Conservation (phyloP, 2,888 invertebrate genomes). For the Noctuana brunneofusca region DNA sequence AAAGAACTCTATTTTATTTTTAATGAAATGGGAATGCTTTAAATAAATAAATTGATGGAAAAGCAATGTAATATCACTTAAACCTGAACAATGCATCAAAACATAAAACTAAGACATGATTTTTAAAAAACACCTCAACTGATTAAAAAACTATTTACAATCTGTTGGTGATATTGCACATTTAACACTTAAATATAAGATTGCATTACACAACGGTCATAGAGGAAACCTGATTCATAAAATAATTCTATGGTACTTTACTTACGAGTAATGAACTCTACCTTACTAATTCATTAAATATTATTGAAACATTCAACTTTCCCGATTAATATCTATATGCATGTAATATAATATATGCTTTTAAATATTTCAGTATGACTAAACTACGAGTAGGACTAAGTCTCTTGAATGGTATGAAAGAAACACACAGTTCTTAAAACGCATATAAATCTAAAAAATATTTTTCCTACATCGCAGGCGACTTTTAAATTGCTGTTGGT, state of each 20-base stretch:
- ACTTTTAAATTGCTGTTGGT: not conserved
- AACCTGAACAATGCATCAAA: slow-evolving; percentile 54
- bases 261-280: slow-evolving; percentile 44
- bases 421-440: slow-evolving; percentile 22
- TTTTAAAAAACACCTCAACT: slow-evolving; percentile 47
- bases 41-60: slow-evolving; percentile 70
- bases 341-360: slow-evolving; percentile 6
- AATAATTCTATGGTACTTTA: slow-evolving; percentile 33
- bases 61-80: slow-evolving; percentile 55
- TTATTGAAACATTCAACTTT: slow-evolving; percentile 21
- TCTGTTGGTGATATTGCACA: slow-evolving; percentile 72
- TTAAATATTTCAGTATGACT: slow-evolving; percentile 23
- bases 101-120: slow-evolving; percentile 53
- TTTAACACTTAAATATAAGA: slow-evolving; percentile 77
- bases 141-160: slow-evolving; percentile 65
- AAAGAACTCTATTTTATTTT: slow-evolving; percentile 58
- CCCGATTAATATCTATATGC: slow-evolving; percentile 17
- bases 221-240: slow-evolving; percentile 34
- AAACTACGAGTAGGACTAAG: slow-evolving; percentile 21
- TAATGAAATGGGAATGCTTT: slow-evolving; percentile 72
- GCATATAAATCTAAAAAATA: slow-evolving; percentile 24
- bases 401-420: slow-evolving; percentile 24
- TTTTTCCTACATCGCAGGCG: slow-evolving; percentile 13
- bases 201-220: slow-evolving; percentile 53
- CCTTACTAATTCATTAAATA: slow-evolving; percentile 21